Base-by-base conservation (phyloP, 2,797 vertebrate genomes). In the Urosaurus nigricauda region DNA sequence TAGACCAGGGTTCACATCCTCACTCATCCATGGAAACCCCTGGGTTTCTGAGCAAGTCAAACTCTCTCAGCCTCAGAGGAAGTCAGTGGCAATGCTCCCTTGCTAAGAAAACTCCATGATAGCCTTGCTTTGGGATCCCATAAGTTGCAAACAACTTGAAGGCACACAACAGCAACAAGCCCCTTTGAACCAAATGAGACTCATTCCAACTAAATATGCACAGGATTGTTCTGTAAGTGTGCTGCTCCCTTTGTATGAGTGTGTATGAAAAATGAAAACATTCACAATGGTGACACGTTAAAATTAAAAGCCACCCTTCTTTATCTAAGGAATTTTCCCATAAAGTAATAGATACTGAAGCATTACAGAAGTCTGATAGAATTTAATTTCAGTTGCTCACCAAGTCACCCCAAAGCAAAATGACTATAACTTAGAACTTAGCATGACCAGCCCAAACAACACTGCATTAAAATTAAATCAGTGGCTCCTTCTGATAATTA, bases 381-480 rank as follows among this genome's bases (percentile, higher is more conserved):
- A 96, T 95, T 94, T 94, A 95, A 95, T 97, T 96, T 96, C 91
- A 93, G 93, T 93, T 93, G 93, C 92, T 96, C 93, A 56, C 77
- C 32, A 37, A 90, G 84, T 94, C 88, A 92, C 95, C 95, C 95
- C 92, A 11, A 92, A 95, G 95, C 95, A 94, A 88, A 87, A 13
- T 60, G 87, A 87, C 92, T 90, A 73, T 90, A 93, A 78, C 88
- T 90, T 94, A 88, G 88, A 92, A 91, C n/a, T n/a, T n/a, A 91
- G 92, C 87, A 91, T 79, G 74, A 90, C 88, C 74, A 87, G 93
- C 91, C 96, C 94, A 95, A 96, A 93, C 92, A 96, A 94, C 89
- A 88, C 63, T 95, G 93, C 94, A 94, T 96, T 94, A 92, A 94
- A 95, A 96, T 96, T 88, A 96, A 95, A 95, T 95, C 92, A 17